Conservation (phyloP, 2,113 vertebrate genomes). For the Psephotus haematonotus region DNA sequence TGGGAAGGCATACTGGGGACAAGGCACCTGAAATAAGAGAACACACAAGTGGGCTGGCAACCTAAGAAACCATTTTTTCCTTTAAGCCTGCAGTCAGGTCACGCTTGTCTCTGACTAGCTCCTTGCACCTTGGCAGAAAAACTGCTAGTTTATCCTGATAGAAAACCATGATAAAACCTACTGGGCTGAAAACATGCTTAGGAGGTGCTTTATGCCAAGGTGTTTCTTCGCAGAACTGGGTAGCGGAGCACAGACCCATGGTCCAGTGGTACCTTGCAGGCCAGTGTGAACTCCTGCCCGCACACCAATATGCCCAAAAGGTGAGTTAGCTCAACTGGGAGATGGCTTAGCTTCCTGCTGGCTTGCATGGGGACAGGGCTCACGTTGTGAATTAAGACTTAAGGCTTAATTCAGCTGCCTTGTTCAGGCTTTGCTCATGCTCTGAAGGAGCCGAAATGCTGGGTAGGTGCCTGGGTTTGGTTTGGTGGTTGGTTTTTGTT, state of each 20-base stretch:
- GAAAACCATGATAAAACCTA: background rate
- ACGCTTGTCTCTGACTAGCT: background rate
- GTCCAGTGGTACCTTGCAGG: background rate
- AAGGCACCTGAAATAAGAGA: background rate
- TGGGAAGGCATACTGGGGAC: background rate
- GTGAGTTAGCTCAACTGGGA: background rate
- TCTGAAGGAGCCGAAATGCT: background rate
- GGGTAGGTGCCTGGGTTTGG: background rate
- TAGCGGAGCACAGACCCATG: background rate
- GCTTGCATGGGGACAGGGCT: background rate
- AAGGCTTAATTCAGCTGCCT: background rate
- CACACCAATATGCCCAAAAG: background rate
- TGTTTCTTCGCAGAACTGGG: background rate
- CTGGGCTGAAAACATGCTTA: background rate
- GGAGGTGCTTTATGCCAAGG: background rate
- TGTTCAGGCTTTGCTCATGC: background rate
- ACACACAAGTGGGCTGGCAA: background rate
- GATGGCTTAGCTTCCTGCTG: background rate
- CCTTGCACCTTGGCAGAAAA: background rate
- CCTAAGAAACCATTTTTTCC: background rate
- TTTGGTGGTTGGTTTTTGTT: background rate
- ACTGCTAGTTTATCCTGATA: background rate
- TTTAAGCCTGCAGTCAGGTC: background rate
- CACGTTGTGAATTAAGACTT: background rate
- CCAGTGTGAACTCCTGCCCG: fast-evolving